Percentiles rank a stretch among this genome's conserved stretches.
Conservation (phyloP, 2,113 vertebrate genomes). For the Melanerpes aurifrons region DNA sequence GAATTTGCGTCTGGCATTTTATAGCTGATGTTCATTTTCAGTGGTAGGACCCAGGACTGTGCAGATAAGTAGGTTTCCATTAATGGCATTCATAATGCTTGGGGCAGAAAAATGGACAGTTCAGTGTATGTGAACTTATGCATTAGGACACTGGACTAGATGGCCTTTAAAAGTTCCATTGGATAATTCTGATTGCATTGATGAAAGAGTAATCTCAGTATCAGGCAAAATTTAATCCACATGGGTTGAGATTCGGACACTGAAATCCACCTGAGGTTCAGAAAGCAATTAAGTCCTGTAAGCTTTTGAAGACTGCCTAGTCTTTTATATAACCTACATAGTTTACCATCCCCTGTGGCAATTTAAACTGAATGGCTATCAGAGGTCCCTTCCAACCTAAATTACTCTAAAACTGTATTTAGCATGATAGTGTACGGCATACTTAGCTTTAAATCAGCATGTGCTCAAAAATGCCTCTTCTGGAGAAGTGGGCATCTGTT, state of each 20-base stretch:
- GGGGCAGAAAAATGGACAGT: not conserved
- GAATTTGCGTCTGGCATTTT: constrained; percentile 4
- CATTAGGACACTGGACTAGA: not conserved
- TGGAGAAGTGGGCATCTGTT: not conserved
- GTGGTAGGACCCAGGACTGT: not conserved
- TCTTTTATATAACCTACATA: not conserved
- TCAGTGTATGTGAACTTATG: not conserved
- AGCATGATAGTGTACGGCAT: not conserved
- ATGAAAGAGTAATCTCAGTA: not conserved
- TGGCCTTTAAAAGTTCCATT: too few species aligned
- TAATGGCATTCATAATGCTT: not conserved
- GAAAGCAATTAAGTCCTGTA: not conserved
- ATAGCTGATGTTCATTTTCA: constrained; percentile 23
- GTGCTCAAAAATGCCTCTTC: not conserved
- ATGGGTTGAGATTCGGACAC: not conserved
- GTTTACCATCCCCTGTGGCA: not conserved
- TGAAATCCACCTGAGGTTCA: not conserved
- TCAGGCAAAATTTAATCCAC: not conserved
- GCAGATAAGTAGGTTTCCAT: not conserved
- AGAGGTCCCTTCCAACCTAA: not conserved
- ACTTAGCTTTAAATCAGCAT: not conserved
- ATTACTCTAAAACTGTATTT: not conserved
- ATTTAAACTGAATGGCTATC: not conserved
- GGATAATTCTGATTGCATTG: not conserved
- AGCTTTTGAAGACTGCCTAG: not conserved